Conservation (phyloP, 2,888 invertebrate species). For the Trileptium ribeirensis region DNA sequence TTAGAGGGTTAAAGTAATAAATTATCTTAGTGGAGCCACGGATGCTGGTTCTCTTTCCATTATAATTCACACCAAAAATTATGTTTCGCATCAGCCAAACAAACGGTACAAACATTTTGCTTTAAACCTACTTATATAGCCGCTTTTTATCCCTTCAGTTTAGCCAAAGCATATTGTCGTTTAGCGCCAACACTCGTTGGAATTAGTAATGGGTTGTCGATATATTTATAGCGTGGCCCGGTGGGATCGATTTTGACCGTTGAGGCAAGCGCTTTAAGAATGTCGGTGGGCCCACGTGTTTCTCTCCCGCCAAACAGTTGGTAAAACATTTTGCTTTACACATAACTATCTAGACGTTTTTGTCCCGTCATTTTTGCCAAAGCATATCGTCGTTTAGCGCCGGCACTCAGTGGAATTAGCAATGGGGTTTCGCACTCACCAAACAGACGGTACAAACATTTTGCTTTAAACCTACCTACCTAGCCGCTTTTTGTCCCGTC, state of each 20-base stretch:
- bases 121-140: constrained; percentile 67
- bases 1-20: too few relatives aligned
- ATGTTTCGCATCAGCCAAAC: too few relatives aligned
- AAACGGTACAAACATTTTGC: too few relatives aligned
- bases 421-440: too few relatives aligned
- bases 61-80: too few relatives aligned
- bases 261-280: constrained; percentile 66
- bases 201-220: constrained; percentile 80
- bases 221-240: constrained; percentile 78
- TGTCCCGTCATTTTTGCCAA: constrained; percentile 76
- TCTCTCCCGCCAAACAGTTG: too few relatives aligned
- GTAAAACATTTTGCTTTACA: too few relatives aligned
- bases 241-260: constrained; percentile 73
- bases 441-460: too few relatives aligned
- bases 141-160: constrained; percentile 76
- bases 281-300: constrained; percentile 74
- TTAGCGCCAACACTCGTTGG: constrained; percentile 66
- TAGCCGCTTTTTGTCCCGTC: constrained; percentile 75
- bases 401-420: constrained; percentile 68
- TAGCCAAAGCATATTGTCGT: constrained; percentile 68
- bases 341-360: too few relatives aligned
- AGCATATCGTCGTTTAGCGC: constrained; percentile 65
- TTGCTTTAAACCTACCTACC: constrained; percentile 60
- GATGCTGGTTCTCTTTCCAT: too few relatives aligned
- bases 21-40: too few relatives aligned